phyloP scores from a whole-genome alignment of 92 coral and sea anemone species.

The Diadumene lineata region DNA sequence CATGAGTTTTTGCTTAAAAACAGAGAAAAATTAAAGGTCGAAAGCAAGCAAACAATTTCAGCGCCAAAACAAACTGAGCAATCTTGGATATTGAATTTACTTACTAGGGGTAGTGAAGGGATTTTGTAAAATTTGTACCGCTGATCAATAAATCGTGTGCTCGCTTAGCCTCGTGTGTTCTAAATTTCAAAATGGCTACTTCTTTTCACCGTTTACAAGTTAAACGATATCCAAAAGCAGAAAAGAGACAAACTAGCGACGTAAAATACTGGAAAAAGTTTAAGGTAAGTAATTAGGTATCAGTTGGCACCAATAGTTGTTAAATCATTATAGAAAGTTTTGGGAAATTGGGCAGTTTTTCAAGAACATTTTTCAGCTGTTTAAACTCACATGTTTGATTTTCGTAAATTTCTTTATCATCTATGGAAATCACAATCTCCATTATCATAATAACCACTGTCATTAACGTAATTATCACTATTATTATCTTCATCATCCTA shows the following conservation, averaged over 20 bases:
- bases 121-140: conserved; percentile 6
- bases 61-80: conserved; percentile 34
- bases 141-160: conserved; percentile 13
- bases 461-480: no score
- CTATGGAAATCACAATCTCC: no score
- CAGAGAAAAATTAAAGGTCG: neutral
- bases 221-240: conserved; percentile 82
- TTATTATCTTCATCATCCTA: no score
- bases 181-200: conserved; percentile 76
- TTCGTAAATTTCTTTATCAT: no score
- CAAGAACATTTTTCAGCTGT: neutral
- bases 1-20: neutral
- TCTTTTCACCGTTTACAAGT: conserved; percentile 71
- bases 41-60: conserved; percentile 3
- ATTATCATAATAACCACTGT: no score
- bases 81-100: neutral
- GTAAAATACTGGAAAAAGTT: conserved; percentile 90
- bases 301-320: neutral
- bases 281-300: conserved; percentile 56
- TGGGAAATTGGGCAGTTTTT: neutral
- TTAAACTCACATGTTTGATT: no score
- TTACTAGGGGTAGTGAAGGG: conserved; percentile 8
- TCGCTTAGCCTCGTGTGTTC: conserved; percentile 28
- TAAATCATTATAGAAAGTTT: neutral
- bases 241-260: conserved; percentile 81